A percentile compares a stretch with the other conserved stretches of the same genome.
Evolutionary conservation across 1,140 invertebrate genomes (phyloP).

Genomic region (Listronotus oregonensis): DNA sequence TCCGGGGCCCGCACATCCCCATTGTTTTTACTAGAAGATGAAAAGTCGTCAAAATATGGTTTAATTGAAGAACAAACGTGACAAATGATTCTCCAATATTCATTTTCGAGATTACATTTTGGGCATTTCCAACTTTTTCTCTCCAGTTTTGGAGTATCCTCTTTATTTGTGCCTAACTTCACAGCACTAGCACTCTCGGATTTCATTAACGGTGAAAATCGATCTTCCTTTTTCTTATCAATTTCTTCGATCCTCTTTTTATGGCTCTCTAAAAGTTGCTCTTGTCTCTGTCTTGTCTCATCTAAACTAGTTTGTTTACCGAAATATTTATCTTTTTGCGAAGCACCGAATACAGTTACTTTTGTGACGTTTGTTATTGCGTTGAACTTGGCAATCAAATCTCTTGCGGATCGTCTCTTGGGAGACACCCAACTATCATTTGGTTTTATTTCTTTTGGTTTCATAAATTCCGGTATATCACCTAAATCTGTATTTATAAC

Average conservation of each 20-base stretch:
- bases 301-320: conserved; percentile 43
- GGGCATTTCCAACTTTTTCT: conserved; percentile 60
- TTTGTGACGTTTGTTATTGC: conserved; percentile 65
- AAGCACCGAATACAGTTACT: conserved; percentile 58
- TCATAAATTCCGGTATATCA: conserved; percentile 53
- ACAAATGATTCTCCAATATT: conserved; percentile 62
- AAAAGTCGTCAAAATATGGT: conserved; percentile 54
- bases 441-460: conserved; percentile 45
- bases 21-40: conserved; percentile 26
- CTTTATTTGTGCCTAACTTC: conserved; percentile 24
- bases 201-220: conserved; percentile 44
- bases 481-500: conserved; percentile 45
- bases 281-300: conserved; percentile 40
- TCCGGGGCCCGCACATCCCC: conserved; percentile 31
- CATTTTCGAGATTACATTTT: conserved; percentile 62
- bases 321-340: conserved; percentile 44
- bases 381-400: conserved; percentile 69
- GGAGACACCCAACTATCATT: conserved; percentile 55
- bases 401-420: conserved; percentile 59
- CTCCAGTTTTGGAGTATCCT: conserved; percentile 48
- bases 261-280: conserved; percentile 41
- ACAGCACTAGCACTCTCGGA: conserved; percentile 49
- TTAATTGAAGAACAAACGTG: conserved; percentile 60
- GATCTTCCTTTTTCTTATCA: conserved; percentile 41
- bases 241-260: conserved; percentile 48